These are phyloP conservation scores for Pterophyllum scalare DNA, from an alignment of 2,113 vertebrate species.

Conservation along the genomic window DNA sequence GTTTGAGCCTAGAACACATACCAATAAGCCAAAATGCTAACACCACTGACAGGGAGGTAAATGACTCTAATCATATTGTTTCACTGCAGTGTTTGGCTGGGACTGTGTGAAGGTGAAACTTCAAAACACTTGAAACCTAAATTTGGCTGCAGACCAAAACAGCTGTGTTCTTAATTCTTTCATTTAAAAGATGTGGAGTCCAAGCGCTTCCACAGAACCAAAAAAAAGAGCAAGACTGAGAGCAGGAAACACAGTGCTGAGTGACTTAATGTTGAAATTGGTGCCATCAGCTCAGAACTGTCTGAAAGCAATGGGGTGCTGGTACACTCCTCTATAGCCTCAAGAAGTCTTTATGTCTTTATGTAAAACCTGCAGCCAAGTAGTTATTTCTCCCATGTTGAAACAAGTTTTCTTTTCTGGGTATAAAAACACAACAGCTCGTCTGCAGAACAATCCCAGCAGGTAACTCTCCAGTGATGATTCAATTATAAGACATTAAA, in stretches of 20 bases:
- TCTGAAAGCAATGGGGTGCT: background rate
- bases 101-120: background rate
- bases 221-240: background rate
- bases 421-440: background rate
- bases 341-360: background rate
- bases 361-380: background rate
- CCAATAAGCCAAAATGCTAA: background rate
- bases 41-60: background rate
- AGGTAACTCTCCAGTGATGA: background rate
- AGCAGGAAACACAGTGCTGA: background rate
- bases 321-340: background rate
- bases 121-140: background rate
- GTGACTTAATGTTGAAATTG: background rate
- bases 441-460: background rate
- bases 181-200: background rate
- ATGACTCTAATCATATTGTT: background rate
- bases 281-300: conserved; percentile 3
- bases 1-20: background rate
- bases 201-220: background rate
- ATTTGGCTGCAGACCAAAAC: background rate
- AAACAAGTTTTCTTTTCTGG: background rate
- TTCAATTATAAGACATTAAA: background rate
- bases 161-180: background rate
- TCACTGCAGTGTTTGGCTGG: background rate
- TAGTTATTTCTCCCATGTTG: background rate